Percentiles rank a stretch among this genome's conserved stretches.
Conservation (phyloP, 2,797 vertebrate species). For the Acomys russatus region DNA sequence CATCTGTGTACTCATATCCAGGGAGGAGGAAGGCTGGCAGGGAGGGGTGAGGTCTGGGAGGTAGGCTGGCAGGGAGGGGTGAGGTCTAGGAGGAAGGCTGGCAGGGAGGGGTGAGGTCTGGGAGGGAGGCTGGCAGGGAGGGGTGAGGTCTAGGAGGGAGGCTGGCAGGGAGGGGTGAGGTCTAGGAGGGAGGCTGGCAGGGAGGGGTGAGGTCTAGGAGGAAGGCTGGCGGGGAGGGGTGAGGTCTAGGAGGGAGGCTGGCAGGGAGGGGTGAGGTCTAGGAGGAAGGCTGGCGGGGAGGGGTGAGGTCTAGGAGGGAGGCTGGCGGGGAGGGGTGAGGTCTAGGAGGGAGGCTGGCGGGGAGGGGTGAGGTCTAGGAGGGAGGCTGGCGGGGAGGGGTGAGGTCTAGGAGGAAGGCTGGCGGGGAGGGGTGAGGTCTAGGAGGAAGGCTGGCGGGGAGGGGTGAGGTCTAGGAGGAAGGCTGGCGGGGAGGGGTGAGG, state of each 20-base stretch:
- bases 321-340: not conserved
- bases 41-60: not conserved
- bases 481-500: not conserved
- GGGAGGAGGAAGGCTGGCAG: not conserved
- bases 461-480: not conserved
- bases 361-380: constrained; percentile 1
- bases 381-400: not conserved
- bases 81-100: constrained; percentile 32
- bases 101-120: not conserved
- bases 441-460: constrained; percentile 24
- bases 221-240: not conserved
- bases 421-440: not conserved
- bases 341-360: constrained; percentile 21
- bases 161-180: not conserved
- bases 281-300: constrained; percentile 24
- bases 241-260: constrained; percentile 31
- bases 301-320: not conserved
- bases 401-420: constrained; percentile 32
- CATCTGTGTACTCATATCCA: too few relatives aligned
- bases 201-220: constrained; percentile 1
- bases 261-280: not conserved
- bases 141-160: not conserved
- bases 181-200: constrained; percentile 21
- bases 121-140: constrained; percentile 23
- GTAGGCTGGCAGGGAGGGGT: not conserved